Percentiles rank a stretch among this genome's conserved stretches.
Evolutionary conservation across 2,888 invertebrate species (phyloP).

Genomic region (Creontiades dilutus): DNA sequence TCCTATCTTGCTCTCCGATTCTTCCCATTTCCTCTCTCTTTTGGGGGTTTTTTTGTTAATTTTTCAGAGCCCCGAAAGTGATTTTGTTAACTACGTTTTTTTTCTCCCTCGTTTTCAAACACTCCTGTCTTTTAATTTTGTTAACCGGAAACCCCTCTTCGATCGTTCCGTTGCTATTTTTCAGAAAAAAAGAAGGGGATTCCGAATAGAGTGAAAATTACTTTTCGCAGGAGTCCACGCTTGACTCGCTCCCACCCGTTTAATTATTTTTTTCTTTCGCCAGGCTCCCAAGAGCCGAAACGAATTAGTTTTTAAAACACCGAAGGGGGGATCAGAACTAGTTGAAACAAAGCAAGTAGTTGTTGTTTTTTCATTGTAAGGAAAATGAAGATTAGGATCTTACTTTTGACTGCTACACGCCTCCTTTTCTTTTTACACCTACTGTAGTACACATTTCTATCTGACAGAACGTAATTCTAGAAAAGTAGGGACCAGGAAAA

Average conservation of each 20-base stretch:
- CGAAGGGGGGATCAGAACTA: too few species aligned
- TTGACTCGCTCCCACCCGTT: background rate
- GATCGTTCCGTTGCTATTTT: constrained; percentile 18
- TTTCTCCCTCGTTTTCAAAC: background rate
- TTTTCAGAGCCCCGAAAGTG: background rate
- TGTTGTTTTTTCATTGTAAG: too few species aligned
- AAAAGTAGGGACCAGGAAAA: too few species aligned
- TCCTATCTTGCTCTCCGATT: too few species aligned
- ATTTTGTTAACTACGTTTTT: constrained; percentile 45
- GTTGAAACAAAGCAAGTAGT: too few species aligned
- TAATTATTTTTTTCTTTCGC: background rate
- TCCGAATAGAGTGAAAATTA: constrained; percentile 17
- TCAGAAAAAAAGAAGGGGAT: background rate
- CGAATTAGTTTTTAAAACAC: too few species aligned
- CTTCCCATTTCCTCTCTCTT: background rate
- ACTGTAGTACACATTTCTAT: too few species aligned
- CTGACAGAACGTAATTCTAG: too few species aligned
- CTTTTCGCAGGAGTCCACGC: background rate
- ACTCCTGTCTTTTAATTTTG: constrained; percentile 40
- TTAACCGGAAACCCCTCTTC: constrained; percentile 23
- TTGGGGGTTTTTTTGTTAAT: constrained; percentile 28
- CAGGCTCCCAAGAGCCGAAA: background rate
- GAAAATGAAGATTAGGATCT: too few species aligned
- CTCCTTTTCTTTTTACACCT: too few species aligned
- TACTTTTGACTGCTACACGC: too few species aligned